Conservation (phyloP, 2,888 invertebrate genomes). For the Hydrotaea diabolus region DNA sequence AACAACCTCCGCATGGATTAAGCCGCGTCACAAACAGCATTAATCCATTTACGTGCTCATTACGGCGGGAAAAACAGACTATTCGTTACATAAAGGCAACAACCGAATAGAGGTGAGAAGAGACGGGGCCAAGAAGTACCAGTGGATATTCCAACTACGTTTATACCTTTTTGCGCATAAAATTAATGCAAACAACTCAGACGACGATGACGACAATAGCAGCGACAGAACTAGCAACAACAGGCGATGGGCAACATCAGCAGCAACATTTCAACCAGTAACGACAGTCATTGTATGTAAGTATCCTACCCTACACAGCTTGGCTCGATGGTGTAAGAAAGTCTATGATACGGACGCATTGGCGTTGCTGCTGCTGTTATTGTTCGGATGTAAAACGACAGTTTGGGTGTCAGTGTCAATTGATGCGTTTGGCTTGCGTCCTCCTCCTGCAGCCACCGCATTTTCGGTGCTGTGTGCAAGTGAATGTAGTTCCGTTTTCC, state of each 20-base stretch:
- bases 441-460: conserved; percentile 4
- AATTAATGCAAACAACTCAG: conserved; percentile 62
- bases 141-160: no score
- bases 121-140: not conserved
- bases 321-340: not conserved
- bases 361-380: conserved; percentile 46
- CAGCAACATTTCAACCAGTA: not conserved
- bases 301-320: not conserved
- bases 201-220: conserved; percentile 11
- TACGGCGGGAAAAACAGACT: conserved; percentile 27
- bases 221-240: not conserved
- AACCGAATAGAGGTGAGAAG: not conserved
- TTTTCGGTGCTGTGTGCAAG: conserved; percentile 60
- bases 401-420: conserved; percentile 64
- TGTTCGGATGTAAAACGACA: conserved; percentile 45
- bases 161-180: conserved; percentile 32
- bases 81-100: conserved; percentile 21
- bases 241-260: no score
- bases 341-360: conserved; percentile 40
- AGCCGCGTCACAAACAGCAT: conserved; percentile 65
- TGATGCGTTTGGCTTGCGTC: conserved; percentile 60
- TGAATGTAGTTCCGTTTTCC: conserved; percentile 66
- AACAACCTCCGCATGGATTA: conserved; percentile 62
- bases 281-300: conserved; percentile 14
- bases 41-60: conserved; percentile 67